Conservation (phyloP, 2,888 invertebrate genomes). For the Abscondita cerata region DNA sequence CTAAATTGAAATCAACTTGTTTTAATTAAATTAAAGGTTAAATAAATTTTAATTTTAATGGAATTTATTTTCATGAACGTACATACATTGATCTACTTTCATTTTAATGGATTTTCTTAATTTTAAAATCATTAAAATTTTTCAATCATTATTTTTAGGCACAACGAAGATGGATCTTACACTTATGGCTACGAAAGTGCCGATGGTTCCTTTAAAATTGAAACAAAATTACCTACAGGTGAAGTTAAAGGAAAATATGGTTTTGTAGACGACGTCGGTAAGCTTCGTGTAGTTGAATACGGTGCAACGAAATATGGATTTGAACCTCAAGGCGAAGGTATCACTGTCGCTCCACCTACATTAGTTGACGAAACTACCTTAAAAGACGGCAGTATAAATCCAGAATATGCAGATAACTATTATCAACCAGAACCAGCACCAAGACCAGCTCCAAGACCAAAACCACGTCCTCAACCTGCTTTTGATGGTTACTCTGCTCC, state of each 20-base stretch:
- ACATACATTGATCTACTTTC: too few species aligned
- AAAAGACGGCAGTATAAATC: conserved; percentile 53
- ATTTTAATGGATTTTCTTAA: neutral
- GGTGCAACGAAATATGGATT: conserved; percentile 89
- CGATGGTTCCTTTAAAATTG: conserved; percentile 90
- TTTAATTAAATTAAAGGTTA: too few species aligned
- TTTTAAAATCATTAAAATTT: too few species aligned
- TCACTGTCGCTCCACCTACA: conserved; percentile 76
- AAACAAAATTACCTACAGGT: conserved; percentile 80
- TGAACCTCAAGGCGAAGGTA: conserved; percentile 86
- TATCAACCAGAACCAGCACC: conserved; percentile 44
- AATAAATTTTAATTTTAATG: too few species aligned
- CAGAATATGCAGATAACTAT: conserved; percentile 57
- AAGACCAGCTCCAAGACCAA: conserved; percentile 43
- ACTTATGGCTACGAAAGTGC: conserved; percentile 90
- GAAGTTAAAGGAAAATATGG: conserved; percentile 92
- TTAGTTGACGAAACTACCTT: conserved; percentile 65
- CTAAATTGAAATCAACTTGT: too few species aligned
- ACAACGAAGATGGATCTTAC: conserved; percentile 90
- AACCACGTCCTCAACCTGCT: conserved; percentile 39
- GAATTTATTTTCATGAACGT: too few species aligned
- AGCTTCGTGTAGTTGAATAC: conserved; percentile 85
- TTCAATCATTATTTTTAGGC: too few species aligned
- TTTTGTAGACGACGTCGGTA: conserved; percentile 82
- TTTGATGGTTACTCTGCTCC: conserved; percentile 40